Percentiles rank a stretch among this genome's conserved stretches.
Conservation (phyloP, 2,888 invertebrate species). For the Drosophila limbata region DNA sequence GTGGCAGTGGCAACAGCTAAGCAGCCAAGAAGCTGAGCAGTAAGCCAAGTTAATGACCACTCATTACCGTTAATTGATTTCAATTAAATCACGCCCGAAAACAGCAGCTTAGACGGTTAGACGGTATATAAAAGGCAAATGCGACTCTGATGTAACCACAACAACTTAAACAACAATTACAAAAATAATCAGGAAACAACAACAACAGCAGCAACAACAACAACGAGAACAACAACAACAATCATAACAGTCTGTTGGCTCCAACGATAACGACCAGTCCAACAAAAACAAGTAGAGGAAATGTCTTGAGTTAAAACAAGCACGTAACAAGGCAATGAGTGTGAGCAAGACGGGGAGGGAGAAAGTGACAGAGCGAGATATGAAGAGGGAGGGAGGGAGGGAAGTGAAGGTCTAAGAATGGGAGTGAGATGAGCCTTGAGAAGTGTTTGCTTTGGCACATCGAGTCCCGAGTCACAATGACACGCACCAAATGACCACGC, state of each 20-base stretch:
- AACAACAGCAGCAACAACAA: conserved; percentile 31
- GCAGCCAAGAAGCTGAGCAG: conserved; percentile 33
- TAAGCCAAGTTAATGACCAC: conserved; percentile 83
- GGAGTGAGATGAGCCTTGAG: conserved; percentile 43
- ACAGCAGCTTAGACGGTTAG: conserved; percentile 59
- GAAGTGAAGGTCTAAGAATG: background rate
- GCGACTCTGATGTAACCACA: conserved; percentile 72
- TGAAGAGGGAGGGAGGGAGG: background rate
- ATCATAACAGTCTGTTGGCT: conserved; percentile 22
- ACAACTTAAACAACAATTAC: conserved; percentile 79
- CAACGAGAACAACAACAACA: conserved; percentile 26
- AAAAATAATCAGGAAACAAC: conserved; percentile 68
- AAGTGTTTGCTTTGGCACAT: conserved; percentile 61
- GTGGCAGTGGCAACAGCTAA: conserved; percentile 26
- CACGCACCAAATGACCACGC: conserved; percentile 62
- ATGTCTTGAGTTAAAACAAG: conserved; percentile 64
- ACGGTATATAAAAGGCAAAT: conserved; percentile 53
- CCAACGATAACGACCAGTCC: conserved; percentile 47
- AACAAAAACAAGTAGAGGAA: conserved; percentile 57
- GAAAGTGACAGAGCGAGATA: background rate
- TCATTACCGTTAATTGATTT: conserved; percentile 85
- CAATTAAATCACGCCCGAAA: conserved; percentile 84
- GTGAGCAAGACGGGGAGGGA: background rate
- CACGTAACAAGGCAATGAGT: background rate
- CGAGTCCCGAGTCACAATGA: conserved; percentile 24